Conservation (phyloP, 1,140 invertebrate genomes). For the Oncopeltus fasciatus region DNA sequence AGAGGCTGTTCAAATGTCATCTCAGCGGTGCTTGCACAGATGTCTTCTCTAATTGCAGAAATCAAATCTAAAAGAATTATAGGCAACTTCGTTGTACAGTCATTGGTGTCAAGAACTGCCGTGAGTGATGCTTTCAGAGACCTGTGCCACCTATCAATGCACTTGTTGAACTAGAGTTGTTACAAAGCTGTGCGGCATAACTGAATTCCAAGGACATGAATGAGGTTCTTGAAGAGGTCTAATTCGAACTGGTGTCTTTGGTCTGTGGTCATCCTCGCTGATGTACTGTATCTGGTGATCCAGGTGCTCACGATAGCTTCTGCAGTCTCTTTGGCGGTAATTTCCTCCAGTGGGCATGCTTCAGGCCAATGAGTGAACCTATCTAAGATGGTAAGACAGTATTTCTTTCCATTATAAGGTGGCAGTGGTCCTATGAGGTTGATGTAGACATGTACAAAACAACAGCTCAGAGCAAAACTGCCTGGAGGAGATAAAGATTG, state of each 20-base stretch:
- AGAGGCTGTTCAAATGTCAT: too few species aligned
- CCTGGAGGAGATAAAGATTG: too few species aligned
- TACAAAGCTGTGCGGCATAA: too few species aligned
- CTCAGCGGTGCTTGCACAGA: too few species aligned
- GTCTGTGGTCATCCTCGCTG: neutral
- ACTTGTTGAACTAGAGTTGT: too few species aligned
- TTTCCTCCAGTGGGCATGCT: neutral
- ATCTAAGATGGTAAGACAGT: neutral
- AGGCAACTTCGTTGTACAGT: too few species aligned
- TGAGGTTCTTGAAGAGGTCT: neutral
- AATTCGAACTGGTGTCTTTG: neutral
- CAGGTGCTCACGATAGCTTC: neutral
- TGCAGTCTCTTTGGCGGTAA: neutral
- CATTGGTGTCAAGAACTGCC: too few species aligned
- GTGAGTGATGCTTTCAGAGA: too few species aligned
- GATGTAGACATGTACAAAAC: neutral
- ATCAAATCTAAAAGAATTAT: too few species aligned
- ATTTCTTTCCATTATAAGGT: neutral
- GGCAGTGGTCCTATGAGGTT: neutral
- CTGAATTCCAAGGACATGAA: neutral
- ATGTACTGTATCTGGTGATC: neutral
- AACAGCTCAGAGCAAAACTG: neutral
- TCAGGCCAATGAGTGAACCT: neutral
- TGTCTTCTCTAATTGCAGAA: too few species aligned
- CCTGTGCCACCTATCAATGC: too few species aligned